These are phyloP conservation scores for Heteractis magnifica DNA, from an alignment of 92 coral and sea anemone genomes.

Conservation along the genomic window DNA sequence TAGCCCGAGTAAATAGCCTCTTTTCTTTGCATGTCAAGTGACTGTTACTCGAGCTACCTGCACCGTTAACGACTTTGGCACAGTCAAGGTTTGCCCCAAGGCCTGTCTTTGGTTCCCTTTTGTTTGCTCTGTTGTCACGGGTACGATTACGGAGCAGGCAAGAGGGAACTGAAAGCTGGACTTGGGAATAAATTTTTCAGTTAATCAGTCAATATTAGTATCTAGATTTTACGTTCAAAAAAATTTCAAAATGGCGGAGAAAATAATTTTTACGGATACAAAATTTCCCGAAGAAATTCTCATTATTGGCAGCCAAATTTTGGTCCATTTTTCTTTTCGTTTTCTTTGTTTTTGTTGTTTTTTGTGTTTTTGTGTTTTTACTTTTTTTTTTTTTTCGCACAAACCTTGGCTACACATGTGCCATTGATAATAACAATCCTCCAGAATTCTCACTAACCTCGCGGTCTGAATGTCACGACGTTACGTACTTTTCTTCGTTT, in stretches of 20 bases:
- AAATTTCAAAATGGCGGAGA: too few relatives aligned
- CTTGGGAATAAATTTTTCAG: background rate
- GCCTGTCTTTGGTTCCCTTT: background rate
- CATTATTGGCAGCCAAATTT: background rate
- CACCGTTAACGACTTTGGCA: conserved; percentile 7
- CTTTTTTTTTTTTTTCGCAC: background rate
- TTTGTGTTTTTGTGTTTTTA: background rate
- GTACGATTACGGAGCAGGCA: background rate
- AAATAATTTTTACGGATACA: background rate
- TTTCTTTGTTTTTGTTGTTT: too few relatives aligned
- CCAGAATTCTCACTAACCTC: background rate
- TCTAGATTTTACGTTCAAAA: background rate
- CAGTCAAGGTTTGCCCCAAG: conserved; percentile 1
- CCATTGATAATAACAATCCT: conserved; percentile 2
- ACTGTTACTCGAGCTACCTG: conserved; percentile 2
- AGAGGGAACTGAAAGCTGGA: background rate
- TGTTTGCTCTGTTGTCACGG: background rate
- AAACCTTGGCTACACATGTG: conserved; percentile 2
- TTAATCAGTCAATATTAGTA: background rate
- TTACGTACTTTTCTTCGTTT: background rate
- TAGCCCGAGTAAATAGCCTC: background rate
- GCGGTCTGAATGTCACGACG: background rate
- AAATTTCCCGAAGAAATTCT: background rate
- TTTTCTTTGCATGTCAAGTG: background rate
- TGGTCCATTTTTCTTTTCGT: background rate